Percentiles rank a stretch among this genome's conserved stretches.
Evolutionary conservation across 30 jellyfish, hydroid and myxozoan species (phyloP).

Genomic region (Chironex yamaguchii): DNA sequence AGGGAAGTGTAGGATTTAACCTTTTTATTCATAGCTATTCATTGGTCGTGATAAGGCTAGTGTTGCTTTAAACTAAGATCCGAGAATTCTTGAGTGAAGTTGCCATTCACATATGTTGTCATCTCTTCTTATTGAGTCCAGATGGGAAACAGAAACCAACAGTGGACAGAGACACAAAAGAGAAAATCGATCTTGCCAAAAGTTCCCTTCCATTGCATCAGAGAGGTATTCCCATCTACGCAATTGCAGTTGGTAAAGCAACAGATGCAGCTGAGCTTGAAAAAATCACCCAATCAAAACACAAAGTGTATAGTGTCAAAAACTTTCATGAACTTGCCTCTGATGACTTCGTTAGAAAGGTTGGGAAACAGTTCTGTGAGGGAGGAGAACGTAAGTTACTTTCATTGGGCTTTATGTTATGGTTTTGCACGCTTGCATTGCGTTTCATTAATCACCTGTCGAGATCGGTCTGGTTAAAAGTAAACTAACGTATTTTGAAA

Average conservation of each 20-base stretch:
- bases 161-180: neutral
- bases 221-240: constrained; percentile 19
- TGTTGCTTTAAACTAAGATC: too few species aligned
- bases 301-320: constrained; percentile 6
- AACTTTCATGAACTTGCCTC: constrained; percentile 5
- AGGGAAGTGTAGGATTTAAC: too few species aligned
- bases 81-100: too few species aligned
- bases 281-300: neutral
- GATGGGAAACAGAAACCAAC: constrained; percentile 76
- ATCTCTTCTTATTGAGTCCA: too few species aligned
- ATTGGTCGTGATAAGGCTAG: too few species aligned
- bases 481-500: too few species aligned
- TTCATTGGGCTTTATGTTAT: too few species aligned
- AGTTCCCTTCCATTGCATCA: constrained; percentile 30
- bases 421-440: too few species aligned
- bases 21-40: too few species aligned
- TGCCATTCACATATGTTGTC: too few species aligned
- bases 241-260: constrained; percentile 42
- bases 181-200: neutral
- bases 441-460: too few species aligned
- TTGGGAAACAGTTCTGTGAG: neutral
- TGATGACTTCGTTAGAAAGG: constrained; percentile 31
- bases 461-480: too few species aligned
- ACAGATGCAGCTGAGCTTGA: constrained; percentile 21
- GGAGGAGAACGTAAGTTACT: constrained; percentile 26